phyloP scores from a whole-genome alignment of 92 coral and sea anemone species.

The Parazoanthus swiftii region DNA sequence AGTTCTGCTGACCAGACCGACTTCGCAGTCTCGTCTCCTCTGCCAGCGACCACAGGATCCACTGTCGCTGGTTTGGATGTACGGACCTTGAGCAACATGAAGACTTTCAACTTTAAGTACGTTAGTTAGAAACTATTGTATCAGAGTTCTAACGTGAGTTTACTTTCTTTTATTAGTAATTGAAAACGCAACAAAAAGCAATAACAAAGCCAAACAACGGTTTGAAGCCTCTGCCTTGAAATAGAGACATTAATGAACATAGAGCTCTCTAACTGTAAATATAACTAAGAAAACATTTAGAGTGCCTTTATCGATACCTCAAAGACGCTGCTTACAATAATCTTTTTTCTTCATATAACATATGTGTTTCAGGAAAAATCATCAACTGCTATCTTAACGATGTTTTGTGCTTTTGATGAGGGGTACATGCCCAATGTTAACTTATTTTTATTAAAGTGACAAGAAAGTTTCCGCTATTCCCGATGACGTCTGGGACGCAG shows the following conservation, averaged over 20 bases:
- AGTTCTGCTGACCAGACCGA: conserved; percentile 45
- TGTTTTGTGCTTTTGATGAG: too few relatives aligned
- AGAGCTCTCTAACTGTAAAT: too few relatives aligned
- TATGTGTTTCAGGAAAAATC: too few relatives aligned
- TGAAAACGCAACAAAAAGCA: neutral
- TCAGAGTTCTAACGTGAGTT: neutral
- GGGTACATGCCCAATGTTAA: too few relatives aligned
- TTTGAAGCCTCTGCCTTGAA: neutral
- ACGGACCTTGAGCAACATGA: conserved; percentile 73
- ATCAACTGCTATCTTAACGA: too few relatives aligned
- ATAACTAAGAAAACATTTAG: too few relatives aligned
- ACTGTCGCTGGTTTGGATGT: conserved; percentile 68
- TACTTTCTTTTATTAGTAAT: neutral
- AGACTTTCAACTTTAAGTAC: conserved; percentile 70
- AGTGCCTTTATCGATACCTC: too few relatives aligned
- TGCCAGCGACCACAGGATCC: conserved; percentile 58
- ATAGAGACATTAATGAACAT: too few relatives aligned
- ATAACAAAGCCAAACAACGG: too few relatives aligned
- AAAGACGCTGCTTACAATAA: too few relatives aligned
- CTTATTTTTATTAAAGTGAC: conserved; percentile 54
- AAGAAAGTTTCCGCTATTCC: conserved; percentile 67
- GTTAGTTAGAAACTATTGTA: neutral
- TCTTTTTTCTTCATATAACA: too few relatives aligned
- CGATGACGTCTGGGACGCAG: conserved; percentile 82
- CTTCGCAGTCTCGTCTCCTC: conserved; percentile 47